Base-by-base conservation (phyloP, 2,888 invertebrate species). In the Parnassius orleans region DNA sequence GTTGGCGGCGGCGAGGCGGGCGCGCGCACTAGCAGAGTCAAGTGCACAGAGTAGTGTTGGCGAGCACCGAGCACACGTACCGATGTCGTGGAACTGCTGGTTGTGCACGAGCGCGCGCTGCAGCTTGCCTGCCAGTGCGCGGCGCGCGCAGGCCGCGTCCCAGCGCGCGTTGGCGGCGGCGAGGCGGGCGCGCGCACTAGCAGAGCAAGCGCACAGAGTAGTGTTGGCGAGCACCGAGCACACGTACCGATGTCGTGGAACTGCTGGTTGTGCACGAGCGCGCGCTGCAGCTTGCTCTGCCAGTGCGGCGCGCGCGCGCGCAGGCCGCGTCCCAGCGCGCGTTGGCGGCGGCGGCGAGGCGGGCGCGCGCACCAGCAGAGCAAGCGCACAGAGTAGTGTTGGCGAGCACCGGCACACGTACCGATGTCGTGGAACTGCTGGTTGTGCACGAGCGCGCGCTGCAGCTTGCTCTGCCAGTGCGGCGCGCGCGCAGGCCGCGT, bases 271-370 rank as follows among this genome's bases (percentile, higher is more conserved):
- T 96, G 95, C 92, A 97, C 95, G 10, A 98, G 92, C 0, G 97
- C 95, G 10, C 93, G 92, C 86, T 98, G 98, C 60, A 98, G 92
- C 9, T 93, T 84, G 1, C 93, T 92, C 79, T 98, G 97, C 95
- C 98, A 96, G 58, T 86, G n/a, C 87, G 47, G 93, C 93, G 11
- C n/a, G 98, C 97, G 68, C 92, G 90, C 2, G 93, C 91, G 81
- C 97, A 97, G 0, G 97, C 95, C 52, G 84, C 86, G 75, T 98
- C 97, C 98, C 98, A 98, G 64, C 96, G 93, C 59, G 86, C 84
- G 83, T 98, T 97, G 72, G 95, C 95, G 10, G 95, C 95, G 10
- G 87, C 92, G 7, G 93, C 93, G 12, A 97, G 88, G 11, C 97
- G 93, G 15, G 91, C 89, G 54, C 95, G 93, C 55, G 96, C 86